These are phyloP conservation scores for Xanthia icteritia DNA, from an alignment of 2,888 invertebrate genomes.

Conservation along the genomic window DNA sequence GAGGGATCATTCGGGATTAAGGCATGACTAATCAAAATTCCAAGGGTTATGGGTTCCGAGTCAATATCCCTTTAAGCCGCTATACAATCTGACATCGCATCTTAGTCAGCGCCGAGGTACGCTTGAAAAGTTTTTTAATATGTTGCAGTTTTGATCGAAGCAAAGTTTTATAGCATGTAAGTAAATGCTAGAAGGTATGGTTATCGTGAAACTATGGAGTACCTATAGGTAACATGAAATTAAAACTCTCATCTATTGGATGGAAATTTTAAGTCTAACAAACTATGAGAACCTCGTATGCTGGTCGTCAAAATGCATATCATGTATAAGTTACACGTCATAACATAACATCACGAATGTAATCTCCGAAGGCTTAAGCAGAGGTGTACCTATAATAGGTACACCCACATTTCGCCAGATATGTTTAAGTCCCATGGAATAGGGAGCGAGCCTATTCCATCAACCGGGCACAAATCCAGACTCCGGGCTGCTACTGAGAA, in stretches of 20 bases:
- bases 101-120: constrained; percentile 16
- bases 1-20: constrained; percentile 32
- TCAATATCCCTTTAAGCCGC: constrained; percentile 32
- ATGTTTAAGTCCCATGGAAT: too few species aligned
- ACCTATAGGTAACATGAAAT: background rate
- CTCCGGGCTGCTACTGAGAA: too few species aligned
- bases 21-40: constrained; percentile 51
- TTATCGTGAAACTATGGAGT: background rate
- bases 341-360: too few species aligned
- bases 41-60: constrained; percentile 35
- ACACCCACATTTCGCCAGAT: too few species aligned
- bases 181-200: background rate
- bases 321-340: background rate
- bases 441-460: too few species aligned
- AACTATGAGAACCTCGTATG: background rate
- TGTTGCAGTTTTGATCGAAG: constrained; percentile 37
- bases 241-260: background rate
- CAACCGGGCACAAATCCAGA: too few species aligned
- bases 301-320: background rate
- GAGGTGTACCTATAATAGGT: too few species aligned
- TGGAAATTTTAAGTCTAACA: background rate
- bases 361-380: too few species aligned
- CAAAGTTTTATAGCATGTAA: constrained; percentile 13
- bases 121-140: constrained; percentile 49
- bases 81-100: constrained; percentile 12